Base-by-base conservation (phyloP, 2,888 invertebrate genomes). In the Empis livida region DNA sequence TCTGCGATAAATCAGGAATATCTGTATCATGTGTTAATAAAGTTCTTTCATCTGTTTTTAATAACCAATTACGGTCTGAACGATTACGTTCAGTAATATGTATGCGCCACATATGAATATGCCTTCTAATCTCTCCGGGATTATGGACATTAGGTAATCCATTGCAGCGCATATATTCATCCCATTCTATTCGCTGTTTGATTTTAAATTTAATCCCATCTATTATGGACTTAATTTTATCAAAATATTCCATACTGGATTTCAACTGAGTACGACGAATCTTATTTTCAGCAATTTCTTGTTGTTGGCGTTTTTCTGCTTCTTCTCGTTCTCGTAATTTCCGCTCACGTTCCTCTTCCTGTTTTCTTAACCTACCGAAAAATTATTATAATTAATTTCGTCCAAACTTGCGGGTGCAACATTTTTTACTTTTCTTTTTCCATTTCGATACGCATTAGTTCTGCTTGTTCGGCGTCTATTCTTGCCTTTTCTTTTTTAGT, bases 401-500 rank as follows among this genome's bases (percentile, higher is more conserved):
- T 16, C 16, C 2, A 14, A 38, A 15, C 16, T 15, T 38, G 16
- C 2, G 10, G 2, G 16, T 15, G n/a, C 10, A 2, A 38, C 3
- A 38, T 16, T 40, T 11, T 11, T 14, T 15, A 69, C 68, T 64
- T 67, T 51, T 71, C 70, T 48, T 61, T 65, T 53, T 71, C 71
- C 65, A 64, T 62, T 60, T 71, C 70, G 42, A 69, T 63, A 45
- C 71, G 63, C 27, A 67, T 50, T 43, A 70, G 49, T 52, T 71
- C 71, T 9, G 67, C 68, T 50, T 65, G 66, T 52, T 70, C 70
- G 17, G 67, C 67, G 55, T 70, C 70, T 6, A 70, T 51, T 8
- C 64, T 61, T 0, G 65, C 66, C 56, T 65, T 67, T 49, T 71
- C 70, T 54, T 70, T 70, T 55, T 72, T 72, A 3, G 68, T 63